phyloP scores from a whole-genome alignment of 2,888 invertebrate species.

The Aspidapion aeneum region DNA sequence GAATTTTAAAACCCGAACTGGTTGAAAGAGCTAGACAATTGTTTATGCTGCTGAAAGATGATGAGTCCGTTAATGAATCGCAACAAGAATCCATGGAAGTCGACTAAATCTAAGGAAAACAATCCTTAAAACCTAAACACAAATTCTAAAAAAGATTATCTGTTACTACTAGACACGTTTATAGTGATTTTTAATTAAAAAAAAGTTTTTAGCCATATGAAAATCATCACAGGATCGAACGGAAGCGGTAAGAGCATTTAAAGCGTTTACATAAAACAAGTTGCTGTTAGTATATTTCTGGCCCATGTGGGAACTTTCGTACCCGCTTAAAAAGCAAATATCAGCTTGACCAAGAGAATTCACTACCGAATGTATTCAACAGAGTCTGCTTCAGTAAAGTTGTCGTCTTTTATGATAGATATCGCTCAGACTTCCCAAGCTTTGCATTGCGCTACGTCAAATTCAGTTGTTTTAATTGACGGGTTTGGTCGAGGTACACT shows the following conservation, averaged over 20 bases:
- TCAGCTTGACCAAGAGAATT: constrained; percentile 71
- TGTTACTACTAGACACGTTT: no score
- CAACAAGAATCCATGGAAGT: no score
- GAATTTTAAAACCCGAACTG: constrained; percentile 56
- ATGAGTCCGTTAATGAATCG: no score
- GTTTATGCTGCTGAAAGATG: constrained; percentile 40
- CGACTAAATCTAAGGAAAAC: no score
- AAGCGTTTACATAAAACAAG: constrained; percentile 87
- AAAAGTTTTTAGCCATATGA: constrained; percentile 55
- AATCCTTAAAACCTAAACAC: no score
- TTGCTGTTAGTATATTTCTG: constrained; percentile 74
- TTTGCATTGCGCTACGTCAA: constrained; percentile 58
- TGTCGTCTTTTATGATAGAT: constrained; percentile 85
- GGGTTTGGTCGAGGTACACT: constrained; percentile 88
- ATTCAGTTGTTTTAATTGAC: constrained; percentile 78
- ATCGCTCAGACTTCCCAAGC: constrained; percentile 72
- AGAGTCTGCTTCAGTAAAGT: constrained; percentile 73
- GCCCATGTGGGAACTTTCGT: constrained; percentile 89
- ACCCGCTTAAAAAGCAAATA: constrained; percentile 70
- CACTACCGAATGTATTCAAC: constrained; percentile 70
- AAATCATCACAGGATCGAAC: constrained; percentile 82
- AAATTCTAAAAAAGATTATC: no score
- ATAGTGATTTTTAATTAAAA: no score
- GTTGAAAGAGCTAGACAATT: constrained; percentile 54
- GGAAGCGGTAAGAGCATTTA: constrained; percentile 90